Evolutionary conservation across 2,888 invertebrate species (phyloP).

Genomic region (Sinelater perroti): DNA sequence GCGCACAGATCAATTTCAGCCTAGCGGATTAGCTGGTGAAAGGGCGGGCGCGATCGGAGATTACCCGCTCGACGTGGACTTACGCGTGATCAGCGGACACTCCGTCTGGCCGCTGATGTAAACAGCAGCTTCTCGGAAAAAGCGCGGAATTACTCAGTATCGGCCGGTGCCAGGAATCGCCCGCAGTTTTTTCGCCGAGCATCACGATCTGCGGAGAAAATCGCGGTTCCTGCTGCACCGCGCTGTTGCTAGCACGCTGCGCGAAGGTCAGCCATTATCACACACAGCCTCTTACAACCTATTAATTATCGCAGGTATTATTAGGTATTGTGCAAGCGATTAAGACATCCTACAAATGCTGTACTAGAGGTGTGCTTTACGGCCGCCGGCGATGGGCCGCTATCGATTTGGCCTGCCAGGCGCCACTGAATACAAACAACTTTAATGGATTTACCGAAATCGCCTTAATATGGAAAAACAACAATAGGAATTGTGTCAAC

Average conservation of each 20-base stretch:
- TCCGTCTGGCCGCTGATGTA: conserved; percentile 12
- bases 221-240: background rate
- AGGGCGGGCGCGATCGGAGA: background rate
- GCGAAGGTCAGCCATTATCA: conserved; percentile 3
- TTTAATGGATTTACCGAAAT: conserved; percentile 10
- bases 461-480: background rate
- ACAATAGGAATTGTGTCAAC: too few relatives aligned
- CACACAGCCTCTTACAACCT: conserved; percentile 1
- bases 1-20: conserved; percentile 6
- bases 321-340: background rate
- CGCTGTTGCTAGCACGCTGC: background rate
- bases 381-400: background rate
- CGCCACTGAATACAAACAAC: conserved; percentile 25
- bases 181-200: background rate
- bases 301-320: background rate
- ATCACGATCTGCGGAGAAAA: conserved; percentile 1
- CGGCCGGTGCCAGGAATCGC: background rate
- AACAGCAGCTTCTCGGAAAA: conserved; percentile 17
- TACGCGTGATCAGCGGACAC: conserved; percentile 10
- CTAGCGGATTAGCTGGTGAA: conserved; percentile 1
- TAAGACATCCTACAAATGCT: conserved; percentile 4
- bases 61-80: conserved; percentile 17
- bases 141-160: conserved; percentile 9
- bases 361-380: conserved; percentile 10
- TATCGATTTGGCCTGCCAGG: conserved; percentile 33